Evolutionary conservation across 2,797 vertebrate species (phyloP).

Genomic region (Perodicticus potto): DNA sequence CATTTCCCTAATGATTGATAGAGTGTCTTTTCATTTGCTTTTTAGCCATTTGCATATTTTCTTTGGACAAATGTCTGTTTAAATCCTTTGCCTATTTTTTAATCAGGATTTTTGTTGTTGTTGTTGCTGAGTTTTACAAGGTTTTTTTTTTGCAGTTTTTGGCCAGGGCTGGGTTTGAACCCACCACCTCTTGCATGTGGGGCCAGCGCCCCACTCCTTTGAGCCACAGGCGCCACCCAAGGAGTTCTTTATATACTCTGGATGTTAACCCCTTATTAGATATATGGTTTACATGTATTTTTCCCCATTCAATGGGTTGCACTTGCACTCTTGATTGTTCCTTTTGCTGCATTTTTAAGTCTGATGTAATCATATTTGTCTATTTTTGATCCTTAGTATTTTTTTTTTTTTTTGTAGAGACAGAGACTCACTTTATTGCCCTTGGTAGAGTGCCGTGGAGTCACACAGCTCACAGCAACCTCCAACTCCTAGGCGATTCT

Average conservation of each 20-base stretch:
- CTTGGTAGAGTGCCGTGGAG: too few species aligned
- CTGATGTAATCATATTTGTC: not conserved
- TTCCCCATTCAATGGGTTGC: not conserved
- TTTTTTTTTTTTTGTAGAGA: too few species aligned
- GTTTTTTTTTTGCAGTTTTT: not conserved
- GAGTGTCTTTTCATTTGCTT: not conserved
- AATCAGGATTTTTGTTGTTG: not conserved
- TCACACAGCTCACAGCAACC: too few species aligned
- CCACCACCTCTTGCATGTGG: too few species aligned
- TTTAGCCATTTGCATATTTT: not conserved
- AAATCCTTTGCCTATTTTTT: not conserved
- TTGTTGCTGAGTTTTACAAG: not conserved
- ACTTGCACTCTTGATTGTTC: not conserved
- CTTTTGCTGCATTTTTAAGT: not conserved
- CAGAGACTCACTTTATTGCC: too few species aligned
- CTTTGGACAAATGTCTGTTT: not conserved
- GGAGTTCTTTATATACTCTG: too few species aligned
- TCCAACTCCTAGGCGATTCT: too few species aligned
- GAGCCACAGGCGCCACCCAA: not conserved
- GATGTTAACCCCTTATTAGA: too few species aligned
- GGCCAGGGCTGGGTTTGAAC: too few species aligned
- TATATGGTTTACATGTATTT: not conserved
- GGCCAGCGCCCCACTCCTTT: too few species aligned
- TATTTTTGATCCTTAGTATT: not conserved
- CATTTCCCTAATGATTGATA: not conserved